Evolutionary conservation across 2,113 vertebrate genomes (phyloP).

Genomic region (Gymnobelideus leadbeateri): DNA sequence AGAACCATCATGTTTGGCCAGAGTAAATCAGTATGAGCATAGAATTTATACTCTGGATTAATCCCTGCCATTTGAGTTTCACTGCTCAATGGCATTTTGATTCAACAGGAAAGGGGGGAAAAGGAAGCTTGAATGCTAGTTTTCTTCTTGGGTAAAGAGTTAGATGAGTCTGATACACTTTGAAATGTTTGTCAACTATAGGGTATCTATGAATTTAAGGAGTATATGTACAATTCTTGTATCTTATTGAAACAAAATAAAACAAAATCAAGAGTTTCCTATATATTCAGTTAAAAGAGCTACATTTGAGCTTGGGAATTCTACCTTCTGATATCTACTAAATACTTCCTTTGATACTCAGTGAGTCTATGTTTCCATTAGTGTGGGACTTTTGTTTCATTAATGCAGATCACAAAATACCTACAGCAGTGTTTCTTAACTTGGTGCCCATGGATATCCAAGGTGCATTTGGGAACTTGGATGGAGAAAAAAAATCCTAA

Average conservation of each 20-base stretch:
- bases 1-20: background rate
- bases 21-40: background rate
- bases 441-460: background rate
- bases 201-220: background rate
- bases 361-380: background rate
- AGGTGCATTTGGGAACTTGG: background rate
- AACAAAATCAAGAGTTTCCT: background rate
- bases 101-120: background rate
- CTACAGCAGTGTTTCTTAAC: background rate
- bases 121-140: background rate
- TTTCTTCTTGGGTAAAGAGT: background rate
- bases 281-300: background rate
- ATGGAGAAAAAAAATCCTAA: background rate
- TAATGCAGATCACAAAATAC: background rate
- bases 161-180: background rate
- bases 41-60: constrained; percentile 2
- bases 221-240: background rate
- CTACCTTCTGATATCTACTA: background rate
- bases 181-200: background rate
- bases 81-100: background rate
- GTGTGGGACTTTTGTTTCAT: background rate
- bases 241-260: background rate
- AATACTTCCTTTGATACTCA: background rate
- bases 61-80: background rate
- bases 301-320: background rate